Evolutionary conservation across 1,140 invertebrate genomes (phyloP), one percentile per base, ranked within the genome.

Genomic region (Dicyema japonicum): DNA sequence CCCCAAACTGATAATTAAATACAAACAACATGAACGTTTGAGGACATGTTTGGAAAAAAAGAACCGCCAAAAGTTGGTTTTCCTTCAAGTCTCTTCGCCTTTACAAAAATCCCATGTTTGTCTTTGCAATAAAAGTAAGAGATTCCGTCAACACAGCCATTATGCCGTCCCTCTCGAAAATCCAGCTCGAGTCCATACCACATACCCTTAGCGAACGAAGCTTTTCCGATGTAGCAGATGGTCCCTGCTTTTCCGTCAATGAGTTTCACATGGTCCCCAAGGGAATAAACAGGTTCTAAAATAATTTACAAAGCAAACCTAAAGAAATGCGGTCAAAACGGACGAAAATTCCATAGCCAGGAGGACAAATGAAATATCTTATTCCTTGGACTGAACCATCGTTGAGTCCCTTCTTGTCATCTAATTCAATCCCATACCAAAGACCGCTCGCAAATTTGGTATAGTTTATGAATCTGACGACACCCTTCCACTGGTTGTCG

Each of bases 131-230:
- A 37, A 31, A 57, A 56, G 31, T 57, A 57, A n/a, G 43, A 46
- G 33, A 53, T 63, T 17, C 61, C 76, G 36, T 64, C 69, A 21
- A 88, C 74, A 22, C 69, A 67, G 22, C 80, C 78, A 52, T 90
- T 76, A 54, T 90, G 88, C 50, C 85, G 88, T 19, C 80, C 80
- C 29, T 67, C 50, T 7, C 72, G 65, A 31, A 82, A 74, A 43
- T 85, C 75, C 33, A 88, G 55, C 50, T 88, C 75, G 14, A 90
- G 67, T 9, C 80, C 80, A 31, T 70, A 76, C 76, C 76, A 88
- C 37, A 74, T 63, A 11, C 78, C 76, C 13, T 62, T 42, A 7
- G 74, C 72, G 50, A 88, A 88, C 32, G 76, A 67, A 19, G 75
- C 71, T 13, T 55, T 48, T n/a, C 78, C 78, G 27, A 75, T 56